Conservation (phyloP, 92 coral and sea anemone genomes). For the Galaxea fascicularis region DNA sequence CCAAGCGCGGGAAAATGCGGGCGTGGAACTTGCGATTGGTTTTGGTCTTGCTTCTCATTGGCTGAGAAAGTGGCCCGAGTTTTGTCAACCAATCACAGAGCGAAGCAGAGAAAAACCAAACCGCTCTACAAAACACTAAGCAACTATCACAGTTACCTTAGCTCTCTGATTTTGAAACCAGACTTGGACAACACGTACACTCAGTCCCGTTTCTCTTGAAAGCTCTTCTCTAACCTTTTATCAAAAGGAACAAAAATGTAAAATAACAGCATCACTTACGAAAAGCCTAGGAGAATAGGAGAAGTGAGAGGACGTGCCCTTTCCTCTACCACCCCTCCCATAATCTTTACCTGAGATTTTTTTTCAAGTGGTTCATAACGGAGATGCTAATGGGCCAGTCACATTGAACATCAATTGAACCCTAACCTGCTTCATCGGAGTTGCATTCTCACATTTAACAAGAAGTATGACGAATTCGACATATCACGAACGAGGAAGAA, state of each 20-base stretch:
- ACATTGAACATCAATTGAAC: not conserved
- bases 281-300: not conserved
- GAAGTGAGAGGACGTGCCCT: not conserved
- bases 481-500: too few species aligned
- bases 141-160: constrained; percentile 69
- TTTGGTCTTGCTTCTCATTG: too few species aligned
- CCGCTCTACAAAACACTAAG: not conserved
- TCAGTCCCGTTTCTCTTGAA: constrained; percentile 98
- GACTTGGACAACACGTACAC: constrained; percentile 99
- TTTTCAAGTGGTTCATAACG: too few species aligned
- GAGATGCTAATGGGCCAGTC: not conserved
- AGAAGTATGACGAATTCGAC: too few species aligned
- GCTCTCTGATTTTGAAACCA: constrained; percentile 99
- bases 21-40: too few species aligned
- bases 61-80: too few species aligned
- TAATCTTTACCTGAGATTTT: not conserved
- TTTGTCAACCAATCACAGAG: too few species aligned
- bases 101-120: too few species aligned
- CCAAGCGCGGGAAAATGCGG: too few species aligned
- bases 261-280: too few species aligned
- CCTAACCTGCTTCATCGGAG: not conserved
- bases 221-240: constrained; percentile 95
- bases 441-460: too few species aligned
- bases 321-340: not conserved
- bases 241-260: not conserved